Evolutionary conservation across 2,113 vertebrate genomes (phyloP).

Genomic region (Addax nasomaculatus): DNA sequence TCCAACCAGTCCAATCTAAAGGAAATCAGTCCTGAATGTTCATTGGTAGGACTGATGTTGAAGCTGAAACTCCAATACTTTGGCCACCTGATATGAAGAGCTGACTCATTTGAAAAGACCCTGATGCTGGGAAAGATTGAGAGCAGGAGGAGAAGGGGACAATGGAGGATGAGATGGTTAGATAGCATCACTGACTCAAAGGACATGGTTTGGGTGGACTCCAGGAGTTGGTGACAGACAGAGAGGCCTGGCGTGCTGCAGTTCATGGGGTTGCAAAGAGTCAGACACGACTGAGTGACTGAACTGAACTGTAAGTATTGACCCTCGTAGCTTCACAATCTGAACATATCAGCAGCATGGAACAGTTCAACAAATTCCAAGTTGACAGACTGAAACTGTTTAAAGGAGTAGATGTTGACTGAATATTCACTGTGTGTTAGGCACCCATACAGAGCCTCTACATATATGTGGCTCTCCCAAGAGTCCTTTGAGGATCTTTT

Average conservation of each 20-base stretch:
- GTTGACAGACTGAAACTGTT: not conserved
- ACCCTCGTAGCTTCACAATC: fast-evolving
- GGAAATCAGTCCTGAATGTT: not conserved
- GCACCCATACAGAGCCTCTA: not conserved
- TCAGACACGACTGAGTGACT: not conserved
- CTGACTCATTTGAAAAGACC: not conserved
- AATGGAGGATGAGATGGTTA: not conserved
- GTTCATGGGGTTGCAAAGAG: not conserved
- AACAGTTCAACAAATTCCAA: not conserved
- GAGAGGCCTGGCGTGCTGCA: not conserved
- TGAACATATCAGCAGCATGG: not conserved
- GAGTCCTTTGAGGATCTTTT: not conserved
- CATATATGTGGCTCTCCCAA: fast-evolving
- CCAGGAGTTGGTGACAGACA: not conserved
- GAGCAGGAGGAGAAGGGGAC: not conserved
- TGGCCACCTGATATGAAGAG: not conserved
- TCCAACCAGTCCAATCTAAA: not conserved
- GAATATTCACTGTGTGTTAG: fast-evolving
- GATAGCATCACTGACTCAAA: not conserved
- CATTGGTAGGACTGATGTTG: not conserved
- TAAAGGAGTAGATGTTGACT: not conserved
- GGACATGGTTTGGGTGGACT: not conserved
- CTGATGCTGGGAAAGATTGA: not conserved
- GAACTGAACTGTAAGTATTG: not conserved
- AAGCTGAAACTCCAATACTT: not conserved